Evolutionary conservation across 2,113 vertebrate genomes (phyloP), one percentile per base, ranked within the genome.

Genomic region (Pica pica): DNA sequence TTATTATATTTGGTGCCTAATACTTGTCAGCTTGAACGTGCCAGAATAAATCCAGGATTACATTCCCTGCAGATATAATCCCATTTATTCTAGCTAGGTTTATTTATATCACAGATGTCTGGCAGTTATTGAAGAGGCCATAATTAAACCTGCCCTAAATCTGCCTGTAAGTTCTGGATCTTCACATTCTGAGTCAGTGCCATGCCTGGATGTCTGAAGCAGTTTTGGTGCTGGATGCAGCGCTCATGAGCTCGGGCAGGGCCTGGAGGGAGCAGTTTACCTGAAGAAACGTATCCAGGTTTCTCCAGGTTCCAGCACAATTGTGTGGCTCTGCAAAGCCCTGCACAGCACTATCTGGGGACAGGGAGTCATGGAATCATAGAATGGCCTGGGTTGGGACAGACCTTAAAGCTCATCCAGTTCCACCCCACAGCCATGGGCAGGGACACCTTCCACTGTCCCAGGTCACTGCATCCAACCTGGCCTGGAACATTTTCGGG

Each of bases 201-300:
- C 1, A 7, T 33, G 69, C 16, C 69, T 55, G 50, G 37, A 7
- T 55, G 69, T 33, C 30, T 49, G 77, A 15, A 39, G 60, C 2
- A 18, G 15, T 61, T 76, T 2, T 7, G 33, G 28, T 65, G 61
- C 68, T 44, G 68, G 74, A 15, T 35, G 57, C 39, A 11, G 50
- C 30, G 4, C 6, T 3, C 3, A 0, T 9, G 81, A 69, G 76
- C 35, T 46, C 1, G 0, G 39, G 39, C 49, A 37, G 44, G n/a
- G 24, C 41, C 17, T 2, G 35, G 14, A 3, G 11, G 27, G 31
- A 67, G 59, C 31, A 26, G 35, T 28, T 57, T 3, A 0, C 50
- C 3, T 11, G 21, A 26, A 4, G 16, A 57, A 41, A 39, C 2
- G 3, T 42, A 31, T 28, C 37, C 1, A 2, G 47, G 13, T 33